These are phyloP conservation scores for Platyscapa corneri DNA, from an alignment of 1,140 invertebrate genomes.

Conservation along the genomic window DNA sequence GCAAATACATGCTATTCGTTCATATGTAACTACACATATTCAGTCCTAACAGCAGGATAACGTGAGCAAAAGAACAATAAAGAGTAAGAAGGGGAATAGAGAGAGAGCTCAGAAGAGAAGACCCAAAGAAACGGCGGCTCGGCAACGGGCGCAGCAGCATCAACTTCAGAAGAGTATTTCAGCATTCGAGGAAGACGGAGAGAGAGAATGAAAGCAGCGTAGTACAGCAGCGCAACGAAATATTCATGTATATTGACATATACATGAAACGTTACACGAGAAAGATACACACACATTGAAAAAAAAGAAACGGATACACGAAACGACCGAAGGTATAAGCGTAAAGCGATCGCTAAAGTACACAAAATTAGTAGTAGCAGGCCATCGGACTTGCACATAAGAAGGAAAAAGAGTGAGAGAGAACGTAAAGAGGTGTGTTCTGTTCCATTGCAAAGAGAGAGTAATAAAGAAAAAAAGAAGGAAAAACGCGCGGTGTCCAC, in stretches of 20 bases:
- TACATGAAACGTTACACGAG: background rate
- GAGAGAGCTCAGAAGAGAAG: constrained; percentile 2
- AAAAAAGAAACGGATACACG: constrained; percentile 38
- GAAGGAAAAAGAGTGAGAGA: constrained; percentile 3
- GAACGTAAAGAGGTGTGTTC: constrained; percentile 22
- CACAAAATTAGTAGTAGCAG: background rate
- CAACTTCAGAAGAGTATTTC: background rate
- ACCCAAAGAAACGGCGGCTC: constrained; percentile 8
- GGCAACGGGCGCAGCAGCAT: background rate
- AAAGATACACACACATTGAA: background rate
- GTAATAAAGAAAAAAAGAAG: constrained; percentile 25
- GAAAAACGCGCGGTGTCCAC: constrained; percentile 45
- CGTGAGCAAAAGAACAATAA: background rate
- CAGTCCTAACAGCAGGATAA: background rate
- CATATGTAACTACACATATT: background rate
- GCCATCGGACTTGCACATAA: constrained; percentile 1
- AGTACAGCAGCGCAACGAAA: background rate
- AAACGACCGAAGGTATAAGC: constrained; percentile 1
- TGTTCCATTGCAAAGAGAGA: background rate
- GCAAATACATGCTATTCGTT: no score
- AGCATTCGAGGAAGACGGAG: constrained; percentile 24
- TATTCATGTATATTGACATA: background rate
- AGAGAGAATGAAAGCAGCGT: background rate
- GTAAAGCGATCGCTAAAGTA: constrained; percentile 15
- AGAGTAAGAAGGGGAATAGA: background rate